Conservation (phyloP, 2,888 invertebrate species). For the Oscheius sp. region DNA sequence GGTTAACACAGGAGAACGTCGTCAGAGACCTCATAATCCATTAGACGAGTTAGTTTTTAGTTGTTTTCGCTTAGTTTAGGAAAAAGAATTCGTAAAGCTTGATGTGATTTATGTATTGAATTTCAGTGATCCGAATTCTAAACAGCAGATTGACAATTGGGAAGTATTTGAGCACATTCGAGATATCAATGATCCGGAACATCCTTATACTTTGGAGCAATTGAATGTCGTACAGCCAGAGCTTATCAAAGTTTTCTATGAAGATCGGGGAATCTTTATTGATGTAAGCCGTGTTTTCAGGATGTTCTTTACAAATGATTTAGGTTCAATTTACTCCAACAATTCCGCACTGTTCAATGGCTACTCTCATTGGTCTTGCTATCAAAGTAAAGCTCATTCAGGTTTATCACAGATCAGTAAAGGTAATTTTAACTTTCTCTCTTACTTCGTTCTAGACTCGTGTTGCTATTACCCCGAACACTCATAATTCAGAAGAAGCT, state of each 20-base stretch:
- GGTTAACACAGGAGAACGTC: conserved; percentile 39
- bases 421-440: conserved; percentile 30
- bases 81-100: too few species aligned
- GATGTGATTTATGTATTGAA: neutral
- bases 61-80: too few species aligned
- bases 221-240: conserved; percentile 87
- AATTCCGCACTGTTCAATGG: conserved; percentile 98
- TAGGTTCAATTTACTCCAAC: conserved; percentile 85
- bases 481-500: conserved; percentile 88
- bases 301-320: too few species aligned
- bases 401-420: conserved; percentile 78
- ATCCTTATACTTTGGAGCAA: conserved; percentile 92
- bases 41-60: conserved; percentile 22
- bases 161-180: conserved; percentile 82
- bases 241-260: conserved; percentile 58
- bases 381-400: conserved; percentile 89
- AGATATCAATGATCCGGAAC: conserved; percentile 95
- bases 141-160: conserved; percentile 64
- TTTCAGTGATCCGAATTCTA: conserved; percentile 42
- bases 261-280: conserved; percentile 54
- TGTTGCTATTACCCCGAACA: conserved; percentile 80
- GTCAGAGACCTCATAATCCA: conserved; percentile 36
- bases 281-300: conserved; percentile 44
- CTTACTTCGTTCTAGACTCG: conserved; percentile 36
- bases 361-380: conserved; percentile 89